Evolutionary conservation across 2,888 invertebrate species (phyloP).

Genomic region (Tetanocera ferruginea): DNA sequence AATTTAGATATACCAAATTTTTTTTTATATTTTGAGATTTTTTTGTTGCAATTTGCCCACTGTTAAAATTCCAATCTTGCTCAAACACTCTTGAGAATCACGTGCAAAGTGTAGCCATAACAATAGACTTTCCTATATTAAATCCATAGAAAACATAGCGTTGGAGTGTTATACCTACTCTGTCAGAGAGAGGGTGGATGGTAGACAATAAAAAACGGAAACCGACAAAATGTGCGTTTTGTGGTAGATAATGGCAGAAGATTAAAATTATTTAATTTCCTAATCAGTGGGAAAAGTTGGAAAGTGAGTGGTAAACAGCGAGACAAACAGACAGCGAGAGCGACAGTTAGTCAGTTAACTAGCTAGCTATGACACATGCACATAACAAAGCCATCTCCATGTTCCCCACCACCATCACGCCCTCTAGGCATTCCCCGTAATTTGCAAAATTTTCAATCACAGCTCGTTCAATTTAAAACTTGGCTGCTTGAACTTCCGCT

Average conservation of each 20-base stretch:
- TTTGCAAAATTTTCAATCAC: background rate
- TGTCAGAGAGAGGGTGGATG: too few species aligned
- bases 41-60: too few species aligned
- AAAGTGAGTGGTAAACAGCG: background rate
- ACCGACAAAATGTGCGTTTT: slow-evolving; percentile 34
- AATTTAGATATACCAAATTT: too few species aligned
- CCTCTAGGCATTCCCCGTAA: background rate
- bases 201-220: background rate
- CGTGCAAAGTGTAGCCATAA: too few species aligned
- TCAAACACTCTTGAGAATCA: too few species aligned
- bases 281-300: slow-evolving; percentile 45
- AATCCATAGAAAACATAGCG: too few species aligned
- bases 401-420: background rate
- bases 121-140: too few species aligned
- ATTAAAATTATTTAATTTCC: slow-evolving; percentile 54
- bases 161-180: too few species aligned
- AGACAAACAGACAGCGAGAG: background rate
- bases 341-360: background rate
- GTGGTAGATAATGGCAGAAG: slow-evolving; percentile 47
- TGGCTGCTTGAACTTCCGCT: slow-evolving; percentile 12
- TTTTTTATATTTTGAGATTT: too few species aligned
- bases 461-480: slow-evolving; percentile 26
- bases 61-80: too few species aligned
- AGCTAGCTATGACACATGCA: background rate
- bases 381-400: background rate